A percentile compares a stretch with the other conserved stretches of the same genome.
phyloP scores from a whole-genome alignment of 2,797 vertebrate genomes.

The Acrossocheilus wenchowensis region DNA sequence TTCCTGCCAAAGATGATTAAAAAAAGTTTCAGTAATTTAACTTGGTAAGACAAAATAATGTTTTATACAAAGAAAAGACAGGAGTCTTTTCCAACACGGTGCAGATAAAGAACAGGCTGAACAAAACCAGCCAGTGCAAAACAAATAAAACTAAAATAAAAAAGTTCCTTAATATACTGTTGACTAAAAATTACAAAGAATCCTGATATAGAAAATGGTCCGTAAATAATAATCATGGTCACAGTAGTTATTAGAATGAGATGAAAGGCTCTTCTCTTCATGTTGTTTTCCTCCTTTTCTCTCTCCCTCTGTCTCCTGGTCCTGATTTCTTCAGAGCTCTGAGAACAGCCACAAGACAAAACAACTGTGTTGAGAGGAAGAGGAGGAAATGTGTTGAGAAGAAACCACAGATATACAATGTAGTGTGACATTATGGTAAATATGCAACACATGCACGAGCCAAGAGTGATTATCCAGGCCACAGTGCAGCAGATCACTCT shows the following conservation, averaged over 20 bases:
- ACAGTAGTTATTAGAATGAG: conserved; percentile 60
- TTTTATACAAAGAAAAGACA: too few relatives aligned
- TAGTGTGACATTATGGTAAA: too few relatives aligned
- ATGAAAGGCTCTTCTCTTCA: conserved; percentile 65
- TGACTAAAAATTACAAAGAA: not conserved
- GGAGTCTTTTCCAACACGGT: not conserved
- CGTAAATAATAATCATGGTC: conserved; percentile 57
- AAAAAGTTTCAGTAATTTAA: too few relatives aligned
- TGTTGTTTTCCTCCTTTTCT: conserved; percentile 60
- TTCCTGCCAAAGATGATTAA: too few relatives aligned
- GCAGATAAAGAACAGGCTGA: conserved; percentile 8
- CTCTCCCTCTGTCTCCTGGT: conserved; percentile 27
- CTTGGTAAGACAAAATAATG: too few relatives aligned
- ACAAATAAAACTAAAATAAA: too few relatives aligned
- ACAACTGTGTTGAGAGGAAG: not conserved
- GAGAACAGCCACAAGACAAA: not conserved
- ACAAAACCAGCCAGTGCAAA: not conserved
- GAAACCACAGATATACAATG: not conserved
- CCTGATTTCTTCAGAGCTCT: conserved; percentile 17
- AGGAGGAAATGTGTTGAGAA: not conserved
- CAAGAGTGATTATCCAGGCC: not conserved
- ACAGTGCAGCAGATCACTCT: not conserved
- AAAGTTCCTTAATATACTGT: not conserved
- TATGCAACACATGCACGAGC: not conserved
- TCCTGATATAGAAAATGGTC: not conserved